Conservation (phyloP, 2,888 invertebrate genomes). For the Odontocolon sp. region DNA sequence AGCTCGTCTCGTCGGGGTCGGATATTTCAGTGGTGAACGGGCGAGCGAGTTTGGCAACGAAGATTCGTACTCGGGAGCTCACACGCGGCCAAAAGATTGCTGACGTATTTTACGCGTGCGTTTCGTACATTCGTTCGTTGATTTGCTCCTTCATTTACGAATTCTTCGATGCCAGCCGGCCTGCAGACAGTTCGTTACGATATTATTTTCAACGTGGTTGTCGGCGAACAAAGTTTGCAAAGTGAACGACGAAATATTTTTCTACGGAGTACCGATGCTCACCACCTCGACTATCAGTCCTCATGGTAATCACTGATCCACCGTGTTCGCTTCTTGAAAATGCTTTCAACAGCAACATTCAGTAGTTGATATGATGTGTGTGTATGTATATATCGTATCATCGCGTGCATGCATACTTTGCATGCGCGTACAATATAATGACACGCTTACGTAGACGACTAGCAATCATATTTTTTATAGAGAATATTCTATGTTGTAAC, state of each 20-base stretch:
- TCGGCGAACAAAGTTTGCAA: not conserved
- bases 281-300: constrained; percentile 20
- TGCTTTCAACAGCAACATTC: constrained; percentile 15
- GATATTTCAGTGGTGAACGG: constrained; percentile 5
- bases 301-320: constrained; percentile 39
- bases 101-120: too few species aligned
- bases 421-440: not conserved
- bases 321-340: constrained; percentile 29
- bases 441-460: not conserved
- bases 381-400: too few species aligned
- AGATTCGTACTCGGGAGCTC: not conserved
- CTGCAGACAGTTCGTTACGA: not conserved
- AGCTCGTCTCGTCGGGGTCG: not conserved
- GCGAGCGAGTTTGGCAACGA: constrained; percentile 20
- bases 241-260: not conserved
- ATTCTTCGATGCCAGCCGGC: not conserved
- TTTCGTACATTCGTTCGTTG: constrained; percentile 12
- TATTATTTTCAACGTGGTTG: constrained; percentile 40
- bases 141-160: not conserved
- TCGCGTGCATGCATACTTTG: not conserved
- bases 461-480: too few species aligned
- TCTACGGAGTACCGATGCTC: not conserved
- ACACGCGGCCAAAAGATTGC: constrained; percentile 40
- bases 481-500: too few species aligned
- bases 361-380: too few species aligned